Evolutionary conservation across 2,888 invertebrate genomes (phyloP), one percentile per base, ranked within the genome.

Genomic region (Capitulum mitella): DNA sequence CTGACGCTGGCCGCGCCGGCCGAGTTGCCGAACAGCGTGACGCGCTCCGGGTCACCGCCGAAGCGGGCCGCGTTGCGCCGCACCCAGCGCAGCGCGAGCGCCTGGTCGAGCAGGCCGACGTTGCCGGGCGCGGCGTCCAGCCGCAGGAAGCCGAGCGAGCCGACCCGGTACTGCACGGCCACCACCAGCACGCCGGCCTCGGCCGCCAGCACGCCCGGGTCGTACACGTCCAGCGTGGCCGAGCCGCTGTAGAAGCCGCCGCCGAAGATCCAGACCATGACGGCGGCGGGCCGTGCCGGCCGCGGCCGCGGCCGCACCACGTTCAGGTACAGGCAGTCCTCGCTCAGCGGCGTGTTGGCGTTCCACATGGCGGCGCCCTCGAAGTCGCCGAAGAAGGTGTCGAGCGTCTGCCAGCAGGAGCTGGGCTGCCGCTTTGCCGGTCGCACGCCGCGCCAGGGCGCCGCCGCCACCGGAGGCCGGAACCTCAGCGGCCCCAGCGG

Each of bases 271-370:
- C 83, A 83, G 78, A 85, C 78, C 19, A 78, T 32, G n/a, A 75
- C 82, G 32, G 96, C 91, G 83, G 94, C 91, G 80, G 80, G 14
- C 32, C 40, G 37, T 37, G 46, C 12, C 19, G 70, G 77, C 1
- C 74, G 76, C 48, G 80, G 82, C 64, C 84, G 84, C 32, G 97
- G 97, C 51, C 94, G 93, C 95, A 96, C 97, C 81, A 98, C 90
- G 86, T 97, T 98, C 84, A 98, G 88, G 86, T 97, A 98, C 14
- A 98, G 89, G 85, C 98, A 98, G 87, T 98, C 98, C 87, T 98
- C 98, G 64, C 94, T 94, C 6, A 93, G 93, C 0, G 93, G 93
- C 84, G 94, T 95, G 85, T 92, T 93, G 86, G 93, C 94, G 85
- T 94, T 95, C 83, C 92, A 89, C 85, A 93, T 93, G 86, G 96